Base-by-base conservation (phyloP, 2,113 vertebrate species). In the Thunnus thynnus region DNA sequence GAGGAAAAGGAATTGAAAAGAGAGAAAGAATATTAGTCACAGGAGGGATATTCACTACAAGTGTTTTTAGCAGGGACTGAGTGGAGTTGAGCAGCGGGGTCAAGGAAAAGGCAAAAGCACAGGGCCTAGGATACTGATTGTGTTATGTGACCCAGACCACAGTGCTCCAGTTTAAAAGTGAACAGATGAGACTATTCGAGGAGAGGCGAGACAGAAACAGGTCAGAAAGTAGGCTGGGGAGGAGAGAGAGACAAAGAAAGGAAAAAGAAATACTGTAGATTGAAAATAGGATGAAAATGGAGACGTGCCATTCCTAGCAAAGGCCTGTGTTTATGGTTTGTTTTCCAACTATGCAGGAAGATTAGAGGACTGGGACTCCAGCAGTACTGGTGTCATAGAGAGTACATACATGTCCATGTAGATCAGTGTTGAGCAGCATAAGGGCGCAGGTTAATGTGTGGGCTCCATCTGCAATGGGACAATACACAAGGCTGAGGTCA, bases 401-500 rank as follows among this genome's bases (percentile, higher is more conserved):
- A 50, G 79, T 88, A 93, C 95, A 20, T 94, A 96, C 95, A 25
- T 96, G 95, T 88, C 95, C 95, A 14, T 96, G 95, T 13, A 96
- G 91, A 74, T 96, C 95, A 4, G 95, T 96, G 93, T 96, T 96
- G 54, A 96, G 94, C 85, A 96, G 93, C 95, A 96, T 96, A 5
- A 96, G 94, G 67, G 95, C 95, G 6, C 95, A 96, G 81, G 95
- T 95, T 83, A 96, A 84, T 6, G 95, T 96, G 91, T 95, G 95
- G 70, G 94, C 95, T 72, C 95, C 95, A 77, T 95, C 95, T 96
- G 84, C 70, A 91, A 84, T 3, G n/a, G 54, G 51, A 88, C 56
- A 71, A 78, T 3, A 77, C n/a, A 78, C 50, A 76, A 47, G 48
- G 52, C 27, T 17, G 1, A 86, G 47, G 74, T 86, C 52, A 76